phyloP scores from a whole-genome alignment of 2,113 vertebrate species.

The Nothocercus julius region DNA sequence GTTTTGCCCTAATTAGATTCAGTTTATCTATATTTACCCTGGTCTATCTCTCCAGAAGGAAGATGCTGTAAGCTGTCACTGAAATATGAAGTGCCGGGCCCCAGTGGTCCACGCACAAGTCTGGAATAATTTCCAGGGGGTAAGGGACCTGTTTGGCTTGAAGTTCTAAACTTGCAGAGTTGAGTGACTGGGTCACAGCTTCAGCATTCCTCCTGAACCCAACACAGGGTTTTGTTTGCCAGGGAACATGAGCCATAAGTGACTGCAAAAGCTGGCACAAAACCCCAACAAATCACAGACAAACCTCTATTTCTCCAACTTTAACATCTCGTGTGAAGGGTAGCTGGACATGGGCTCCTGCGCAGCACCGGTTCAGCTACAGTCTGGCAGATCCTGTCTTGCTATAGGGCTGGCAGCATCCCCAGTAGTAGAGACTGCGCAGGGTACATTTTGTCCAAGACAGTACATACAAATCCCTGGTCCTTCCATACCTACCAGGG shows the following conservation, averaged over 20 bases:
- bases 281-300: background rate
- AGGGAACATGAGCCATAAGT: fast-evolving
- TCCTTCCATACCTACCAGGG: background rate
- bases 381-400: background rate
- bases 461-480: background rate
- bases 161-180: background rate
- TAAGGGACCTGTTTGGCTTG: background rate
- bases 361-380: background rate
- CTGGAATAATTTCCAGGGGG: background rate
- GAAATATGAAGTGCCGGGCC: background rate
- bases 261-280: background rate
- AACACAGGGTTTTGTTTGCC: background rate
- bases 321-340: background rate
- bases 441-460: background rate
- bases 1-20: background rate
- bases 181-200: background rate
- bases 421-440: background rate
- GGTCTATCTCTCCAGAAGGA: background rate
- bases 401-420: background rate
- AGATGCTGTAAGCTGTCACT: background rate
- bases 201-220: background rate
- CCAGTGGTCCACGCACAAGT: background rate
- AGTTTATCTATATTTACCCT: background rate
- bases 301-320: background rate
- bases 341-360: background rate